These are phyloP conservation scores for Rhinophrynus dorsalis DNA, from an alignment of 2,797 vertebrate genomes.

Conservation along the genomic window DNA sequence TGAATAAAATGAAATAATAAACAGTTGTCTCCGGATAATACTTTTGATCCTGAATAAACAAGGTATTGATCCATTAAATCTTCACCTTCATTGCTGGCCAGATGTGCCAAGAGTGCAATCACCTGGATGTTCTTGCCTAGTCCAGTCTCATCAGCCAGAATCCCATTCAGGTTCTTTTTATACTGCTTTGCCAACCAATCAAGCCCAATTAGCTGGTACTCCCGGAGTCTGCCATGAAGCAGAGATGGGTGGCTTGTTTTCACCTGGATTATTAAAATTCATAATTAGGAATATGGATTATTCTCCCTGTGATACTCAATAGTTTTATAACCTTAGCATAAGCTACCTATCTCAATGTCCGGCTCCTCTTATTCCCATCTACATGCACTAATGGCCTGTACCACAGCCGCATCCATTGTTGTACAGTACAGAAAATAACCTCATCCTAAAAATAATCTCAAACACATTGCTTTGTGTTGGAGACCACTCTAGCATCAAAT, in stretches of 20 bases:
- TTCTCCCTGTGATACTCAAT: too few relatives aligned
- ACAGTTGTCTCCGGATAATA: background rate
- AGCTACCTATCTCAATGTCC: too few relatives aligned
- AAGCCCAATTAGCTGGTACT: slow-evolving; percentile 90
- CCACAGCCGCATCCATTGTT: too few relatives aligned
- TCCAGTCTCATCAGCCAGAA: slow-evolving; percentile 89
- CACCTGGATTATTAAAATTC: slow-evolving; percentile 46
- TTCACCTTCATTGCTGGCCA: slow-evolving; percentile 83
- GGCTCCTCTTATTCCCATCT: too few relatives aligned
- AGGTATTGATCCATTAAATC: too few relatives aligned
- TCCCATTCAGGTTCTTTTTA: slow-evolving; percentile 88
- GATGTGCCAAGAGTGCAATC: slow-evolving; percentile 83
- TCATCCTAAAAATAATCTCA: too few relatives aligned
- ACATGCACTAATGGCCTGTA: too few relatives aligned
- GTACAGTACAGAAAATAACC: too few relatives aligned
- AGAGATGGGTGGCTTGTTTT: slow-evolving; percentile 71
- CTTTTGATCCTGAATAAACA: background rate
- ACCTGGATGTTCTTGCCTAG: slow-evolving; percentile 89
- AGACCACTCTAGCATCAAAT: too few relatives aligned
- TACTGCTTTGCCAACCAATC: slow-evolving; percentile 87
- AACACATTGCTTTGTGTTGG: too few relatives aligned
- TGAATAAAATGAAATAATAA: background rate
- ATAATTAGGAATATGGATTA: too few relatives aligned
- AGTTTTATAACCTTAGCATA: too few relatives aligned
- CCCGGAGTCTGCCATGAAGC: slow-evolving; percentile 85